A percentile compares a stretch with the other conserved stretches of the same genome.
phyloP scores from a whole-genome alignment of 2,797 vertebrate species.

The Macropus fuliginosus region DNA sequence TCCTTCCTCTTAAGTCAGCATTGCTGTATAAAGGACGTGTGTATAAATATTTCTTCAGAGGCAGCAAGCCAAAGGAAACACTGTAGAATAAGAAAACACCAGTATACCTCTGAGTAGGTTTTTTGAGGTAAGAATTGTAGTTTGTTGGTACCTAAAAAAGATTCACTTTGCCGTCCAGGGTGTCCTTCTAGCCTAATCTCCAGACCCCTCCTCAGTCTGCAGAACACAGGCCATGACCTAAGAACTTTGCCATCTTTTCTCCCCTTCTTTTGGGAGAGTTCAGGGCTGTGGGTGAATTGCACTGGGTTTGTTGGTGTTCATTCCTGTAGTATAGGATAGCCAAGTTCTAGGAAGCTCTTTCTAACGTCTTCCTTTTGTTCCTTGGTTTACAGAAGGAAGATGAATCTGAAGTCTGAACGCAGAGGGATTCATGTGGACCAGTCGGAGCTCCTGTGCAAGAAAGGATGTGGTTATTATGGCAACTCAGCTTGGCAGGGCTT shows the following conservation, averaged over 20 bases:
- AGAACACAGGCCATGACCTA: neutral
- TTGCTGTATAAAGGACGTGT: neutral
- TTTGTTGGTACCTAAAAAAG: neutral
- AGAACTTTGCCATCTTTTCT: neutral
- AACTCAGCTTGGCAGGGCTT: constrained; percentile 97
- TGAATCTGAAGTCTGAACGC: constrained; percentile 95
- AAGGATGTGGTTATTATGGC: constrained; percentile 98
- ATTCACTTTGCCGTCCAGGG: neutral
- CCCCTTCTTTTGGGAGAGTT: neutral
- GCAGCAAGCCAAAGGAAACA: neutral
- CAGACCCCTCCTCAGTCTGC: neutral
- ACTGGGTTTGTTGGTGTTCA: neutral
- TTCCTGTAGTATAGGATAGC: constrained; percentile 9
- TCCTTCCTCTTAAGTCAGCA: constrained; percentile 20
- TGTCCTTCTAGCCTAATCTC: neutral
- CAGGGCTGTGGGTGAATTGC: neutral
- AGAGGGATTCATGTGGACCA: constrained; percentile 98
- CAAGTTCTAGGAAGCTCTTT: constrained; percentile 33
- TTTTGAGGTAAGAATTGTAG: neutral
- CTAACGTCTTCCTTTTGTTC: constrained; percentile 62
- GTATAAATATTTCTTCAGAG: neutral
- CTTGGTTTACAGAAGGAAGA: constrained; percentile 83
- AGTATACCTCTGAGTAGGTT: neutral
- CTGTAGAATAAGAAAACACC: neutral
- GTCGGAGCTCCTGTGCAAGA: constrained; percentile 97